Base-by-base conservation (phyloP, 2,797 vertebrate species). In the Pogoniulus pusillus region DNA sequence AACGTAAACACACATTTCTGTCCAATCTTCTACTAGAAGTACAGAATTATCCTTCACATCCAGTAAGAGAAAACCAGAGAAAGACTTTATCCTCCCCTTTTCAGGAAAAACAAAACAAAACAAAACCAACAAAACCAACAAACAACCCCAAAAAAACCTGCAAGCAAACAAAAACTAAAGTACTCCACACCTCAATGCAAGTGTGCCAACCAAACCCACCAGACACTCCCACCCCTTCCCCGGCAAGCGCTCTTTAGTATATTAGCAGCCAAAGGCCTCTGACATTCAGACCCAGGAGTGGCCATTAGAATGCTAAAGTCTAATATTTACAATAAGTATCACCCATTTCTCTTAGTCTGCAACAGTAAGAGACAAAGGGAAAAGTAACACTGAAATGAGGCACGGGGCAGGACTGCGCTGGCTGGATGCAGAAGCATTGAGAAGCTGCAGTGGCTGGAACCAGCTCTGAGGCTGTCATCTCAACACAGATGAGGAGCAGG, bases 261-360 rank as follows among this genome's bases (percentile, higher is more conserved):
- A 85, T 87, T 47, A 90, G 95, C 84, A 92, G 95, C 92, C 94
- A 91, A 88, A 93, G 79, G 82, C 92, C 85, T 89, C 86, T 51
- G 88, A 91, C 94, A 86, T 82, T 78, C 41, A 0, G 88, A 63
- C 70, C 85, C 60, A 72, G 91, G 93, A 96, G 95, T 86, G 94
- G 93, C 93, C 78, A 1, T 89, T 60, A 94, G 92, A 93, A 95
- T 0, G 60, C 89, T 93, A 91, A 91, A 70, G 59, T 92, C 94
- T 96, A 96, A 90, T 97, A 96, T 97, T 95, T 97, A 97, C 97
- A 97, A 96, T 96, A 97, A 97, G 96, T 96, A 96, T 66, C 89
- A 91, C 92, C 94, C 81, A 53, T 89, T 90, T 93, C 89, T 95
- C 90, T 94, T 72, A 20, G 79, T 89, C 66, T 68, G 91, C 92